Conservation (phyloP, 2,113 vertebrate species). For the Potamarius usumacintae region DNA sequence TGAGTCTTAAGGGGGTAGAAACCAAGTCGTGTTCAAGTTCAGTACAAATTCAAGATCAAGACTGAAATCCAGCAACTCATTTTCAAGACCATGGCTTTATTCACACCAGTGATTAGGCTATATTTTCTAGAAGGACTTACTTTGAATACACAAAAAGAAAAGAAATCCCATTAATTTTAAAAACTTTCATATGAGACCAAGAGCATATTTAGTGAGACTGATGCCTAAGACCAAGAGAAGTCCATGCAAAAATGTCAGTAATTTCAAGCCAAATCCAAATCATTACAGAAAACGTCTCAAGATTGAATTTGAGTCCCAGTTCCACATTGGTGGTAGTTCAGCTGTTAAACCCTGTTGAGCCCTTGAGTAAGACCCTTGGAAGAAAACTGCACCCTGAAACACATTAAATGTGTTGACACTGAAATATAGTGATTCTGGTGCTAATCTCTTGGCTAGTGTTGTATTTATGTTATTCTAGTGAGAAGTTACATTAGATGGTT, state of each 20-base stretch:
- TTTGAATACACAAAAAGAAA: not conserved
- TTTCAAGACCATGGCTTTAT: not conserved
- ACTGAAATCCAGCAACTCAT: not conserved
- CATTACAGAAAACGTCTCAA: not conserved
- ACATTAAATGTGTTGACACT: not conserved
- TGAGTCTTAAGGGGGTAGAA: not conserved
- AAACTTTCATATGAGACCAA: not conserved
- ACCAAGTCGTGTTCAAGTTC: not conserved
- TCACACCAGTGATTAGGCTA: not conserved
- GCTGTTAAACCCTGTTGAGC: not conserved
- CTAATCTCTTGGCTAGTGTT: not conserved
- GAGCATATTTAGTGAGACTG: not conserved
- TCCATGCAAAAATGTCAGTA: not conserved
- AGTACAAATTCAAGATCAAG: not conserved
- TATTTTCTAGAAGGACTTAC: not conserved
- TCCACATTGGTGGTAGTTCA: not conserved
- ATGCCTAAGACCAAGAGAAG: no score
- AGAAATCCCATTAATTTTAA: not conserved
- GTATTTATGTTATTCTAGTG: not conserved
- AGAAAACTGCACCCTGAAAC: not conserved
- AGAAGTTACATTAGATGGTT: not conserved
- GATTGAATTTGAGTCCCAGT: not conserved
- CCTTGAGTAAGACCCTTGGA: not conserved
- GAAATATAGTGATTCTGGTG: not conserved
- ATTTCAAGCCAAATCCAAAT: not conserved